A percentile compares a stretch with the other conserved stretches of the same genome.
phyloP scores from a whole-genome alignment of 2,113 vertebrate species.

The Rhea pennata region DNA sequence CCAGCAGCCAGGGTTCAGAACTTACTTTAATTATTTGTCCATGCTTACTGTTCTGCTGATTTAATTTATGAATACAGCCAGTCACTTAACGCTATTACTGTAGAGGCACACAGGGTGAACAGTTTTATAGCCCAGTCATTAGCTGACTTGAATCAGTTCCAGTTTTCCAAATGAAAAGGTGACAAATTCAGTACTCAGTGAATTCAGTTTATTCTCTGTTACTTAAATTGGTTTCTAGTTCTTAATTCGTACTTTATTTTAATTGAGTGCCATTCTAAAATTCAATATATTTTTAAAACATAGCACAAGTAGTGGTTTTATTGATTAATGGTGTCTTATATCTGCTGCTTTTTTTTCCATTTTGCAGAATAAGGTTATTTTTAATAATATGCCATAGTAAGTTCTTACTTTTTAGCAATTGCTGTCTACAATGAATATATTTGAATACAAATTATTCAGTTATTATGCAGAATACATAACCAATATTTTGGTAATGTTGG shows the following conservation, averaged over 20 bases:
- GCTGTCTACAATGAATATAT: not conserved
- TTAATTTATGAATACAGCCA: constrained; percentile 47
- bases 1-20: not conserved
- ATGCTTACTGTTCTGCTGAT: constrained; percentile 51
- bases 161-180: constrained; percentile 44
- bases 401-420: not conserved
- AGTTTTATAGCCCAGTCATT: constrained; percentile 45
- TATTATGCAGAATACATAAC: not conserved
- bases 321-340: not conserved
- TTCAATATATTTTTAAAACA: not conserved
- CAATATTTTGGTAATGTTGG: not conserved
- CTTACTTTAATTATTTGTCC: constrained; percentile 23
- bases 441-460: not conserved
- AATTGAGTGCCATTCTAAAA: not conserved
- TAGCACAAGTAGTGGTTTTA: not conserved
- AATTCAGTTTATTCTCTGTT: constrained; percentile 21
- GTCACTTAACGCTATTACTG: constrained; percentile 53
- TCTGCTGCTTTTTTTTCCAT: not conserved
- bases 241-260: constrained; percentile 34
- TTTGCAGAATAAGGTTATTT: not conserved
- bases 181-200: not conserved
- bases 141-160: constrained; percentile 46
- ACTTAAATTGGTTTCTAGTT: not conserved
- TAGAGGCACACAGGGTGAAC: constrained; percentile 15
- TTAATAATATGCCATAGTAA: not conserved